A percentile compares a stretch with the other conserved stretches of the same genome.
phyloP scores from a whole-genome alignment of 2,888 invertebrate species.

The Dicyrtoma fusca region DNA sequence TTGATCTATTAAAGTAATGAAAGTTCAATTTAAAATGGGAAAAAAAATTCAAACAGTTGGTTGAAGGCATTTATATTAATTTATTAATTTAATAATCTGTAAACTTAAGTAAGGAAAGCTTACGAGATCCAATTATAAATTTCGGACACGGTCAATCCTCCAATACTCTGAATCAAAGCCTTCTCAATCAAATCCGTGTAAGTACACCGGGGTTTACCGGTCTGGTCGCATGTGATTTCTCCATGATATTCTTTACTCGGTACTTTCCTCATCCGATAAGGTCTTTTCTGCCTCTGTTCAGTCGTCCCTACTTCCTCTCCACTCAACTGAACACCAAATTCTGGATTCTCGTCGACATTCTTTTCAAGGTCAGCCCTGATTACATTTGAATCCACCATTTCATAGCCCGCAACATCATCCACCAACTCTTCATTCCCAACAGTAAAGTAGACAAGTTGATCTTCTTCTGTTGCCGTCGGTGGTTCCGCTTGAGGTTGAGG shows the following conservation, averaged over 20 bases:
- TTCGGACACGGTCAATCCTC: slow-evolving; percentile 85
- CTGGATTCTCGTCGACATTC: slow-evolving; percentile 12
- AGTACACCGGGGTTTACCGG: slow-evolving; percentile 84
- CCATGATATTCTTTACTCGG: slow-evolving; percentile 23
- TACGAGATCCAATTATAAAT: slow-evolving; percentile 94
- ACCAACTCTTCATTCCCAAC: slow-evolving; percentile 30
- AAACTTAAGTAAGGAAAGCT: slow-evolving; percentile 62
- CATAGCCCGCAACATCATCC: slow-evolving; percentile 47
- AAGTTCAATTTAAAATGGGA: not conserved
- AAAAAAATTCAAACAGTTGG: too few relatives aligned
- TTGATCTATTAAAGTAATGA: slow-evolving; percentile 66
- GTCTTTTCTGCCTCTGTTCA: slow-evolving; percentile 22
- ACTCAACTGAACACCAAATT: slow-evolving; percentile 29
- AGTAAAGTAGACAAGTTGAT: slow-evolving; percentile 19
- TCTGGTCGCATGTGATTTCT: slow-evolving; percentile 55
- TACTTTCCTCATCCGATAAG: slow-evolving; percentile 24
- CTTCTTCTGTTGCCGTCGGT: not conserved
- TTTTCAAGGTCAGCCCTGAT: not conserved
- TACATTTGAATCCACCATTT: slow-evolving; percentile 40
- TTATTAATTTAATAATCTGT: too few relatives aligned
- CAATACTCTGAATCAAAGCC: slow-evolving; percentile 76
- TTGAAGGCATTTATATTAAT: too few relatives aligned
- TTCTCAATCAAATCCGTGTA: slow-evolving; percentile 89
- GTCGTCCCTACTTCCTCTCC: not conserved
- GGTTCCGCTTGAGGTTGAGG: not conserved